A percentile compares a stretch with the other conserved stretches of the same genome.
These are phyloP conservation scores for Eupithecia centaureata DNA, from an alignment of 2,888 invertebrate species.

Conservation along the genomic window DNA sequence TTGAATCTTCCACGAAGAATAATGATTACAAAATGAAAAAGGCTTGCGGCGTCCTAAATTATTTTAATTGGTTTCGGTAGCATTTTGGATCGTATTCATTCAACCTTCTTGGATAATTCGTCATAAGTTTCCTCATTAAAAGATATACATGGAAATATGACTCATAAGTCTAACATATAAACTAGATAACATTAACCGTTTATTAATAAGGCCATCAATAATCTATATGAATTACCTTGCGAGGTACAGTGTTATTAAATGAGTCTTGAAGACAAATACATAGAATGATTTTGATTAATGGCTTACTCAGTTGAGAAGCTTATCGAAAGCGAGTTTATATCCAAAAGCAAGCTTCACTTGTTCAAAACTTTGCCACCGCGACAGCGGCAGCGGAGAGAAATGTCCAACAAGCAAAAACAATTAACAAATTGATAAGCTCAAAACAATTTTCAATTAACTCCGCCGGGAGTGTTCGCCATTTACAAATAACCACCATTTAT, in stretches of 20 bases:
- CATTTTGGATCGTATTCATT: conserved; percentile 61
- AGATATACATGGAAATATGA: not conserved
- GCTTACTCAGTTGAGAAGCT: conserved; percentile 32
- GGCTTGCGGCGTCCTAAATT: conserved; percentile 80
- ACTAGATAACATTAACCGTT: conserved; percentile 13
- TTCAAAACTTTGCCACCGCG: conserved; percentile 65
- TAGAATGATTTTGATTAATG: conserved; percentile 32
- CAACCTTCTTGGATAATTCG: conserved; percentile 48
- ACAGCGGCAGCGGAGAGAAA: conserved; percentile 67
- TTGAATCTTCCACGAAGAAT: conserved; percentile 77
- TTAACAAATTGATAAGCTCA: conserved; percentile 84
- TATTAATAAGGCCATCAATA: conserved; percentile 16
- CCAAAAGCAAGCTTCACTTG: conserved; percentile 51
- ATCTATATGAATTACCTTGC: conserved; percentile 8
- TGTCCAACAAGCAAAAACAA: conserved; percentile 82
- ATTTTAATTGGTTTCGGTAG: conserved; percentile 85
- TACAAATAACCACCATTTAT: conserved; percentile 84
- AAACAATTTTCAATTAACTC: conserved; percentile 85
- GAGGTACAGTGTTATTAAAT: not conserved
- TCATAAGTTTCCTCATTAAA: conserved; percentile 39
- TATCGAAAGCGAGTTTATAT: conserved; percentile 41
- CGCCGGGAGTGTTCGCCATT: conserved; percentile 80
- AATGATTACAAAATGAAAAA: conserved; percentile 82
- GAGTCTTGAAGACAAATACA: conserved; percentile 14
- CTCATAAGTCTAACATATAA: conserved; percentile 7